Conservation (phyloP, 1,140 invertebrate genomes). For the Nymphalis io region DNA sequence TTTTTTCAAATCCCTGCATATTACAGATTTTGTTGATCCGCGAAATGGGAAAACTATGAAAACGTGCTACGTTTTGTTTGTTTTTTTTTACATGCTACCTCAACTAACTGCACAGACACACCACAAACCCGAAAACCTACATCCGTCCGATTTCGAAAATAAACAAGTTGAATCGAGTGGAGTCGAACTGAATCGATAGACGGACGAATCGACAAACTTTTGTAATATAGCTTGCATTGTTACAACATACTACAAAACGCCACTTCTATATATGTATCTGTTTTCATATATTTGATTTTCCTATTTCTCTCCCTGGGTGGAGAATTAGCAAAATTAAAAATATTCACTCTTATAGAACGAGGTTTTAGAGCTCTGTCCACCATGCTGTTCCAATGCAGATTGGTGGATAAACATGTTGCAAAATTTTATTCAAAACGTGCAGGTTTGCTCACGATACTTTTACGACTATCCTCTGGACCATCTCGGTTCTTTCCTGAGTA, state of each 20-base stretch:
- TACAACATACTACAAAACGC: not conserved
- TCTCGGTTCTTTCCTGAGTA: no score
- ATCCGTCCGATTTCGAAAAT: conserved; percentile 71
- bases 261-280: not conserved
- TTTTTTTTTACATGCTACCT: conserved; percentile 56
- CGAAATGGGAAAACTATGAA: conserved; percentile 54
- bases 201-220: conserved; percentile 65
- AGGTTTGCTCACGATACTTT: no score
- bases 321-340: no score
- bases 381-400: no score
- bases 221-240: conserved; percentile 49
- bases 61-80: conserved; percentile 41
- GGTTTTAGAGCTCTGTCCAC: no score
- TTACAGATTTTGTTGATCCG: conserved; percentile 39
- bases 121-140: conserved; percentile 77
- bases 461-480: no score
- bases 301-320: no score
- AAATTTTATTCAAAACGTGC: no score
- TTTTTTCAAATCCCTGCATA: not conserved
- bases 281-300: no score
- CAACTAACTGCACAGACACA: conserved; percentile 66
- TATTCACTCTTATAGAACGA: no score
- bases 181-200: conserved; percentile 66
- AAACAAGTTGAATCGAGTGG: conserved; percentile 62
- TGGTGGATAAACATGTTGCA: no score